These are phyloP conservation scores for Bubo scandiacus DNA, from an alignment of 2,113 vertebrate species.

Conservation along the genomic window DNA sequence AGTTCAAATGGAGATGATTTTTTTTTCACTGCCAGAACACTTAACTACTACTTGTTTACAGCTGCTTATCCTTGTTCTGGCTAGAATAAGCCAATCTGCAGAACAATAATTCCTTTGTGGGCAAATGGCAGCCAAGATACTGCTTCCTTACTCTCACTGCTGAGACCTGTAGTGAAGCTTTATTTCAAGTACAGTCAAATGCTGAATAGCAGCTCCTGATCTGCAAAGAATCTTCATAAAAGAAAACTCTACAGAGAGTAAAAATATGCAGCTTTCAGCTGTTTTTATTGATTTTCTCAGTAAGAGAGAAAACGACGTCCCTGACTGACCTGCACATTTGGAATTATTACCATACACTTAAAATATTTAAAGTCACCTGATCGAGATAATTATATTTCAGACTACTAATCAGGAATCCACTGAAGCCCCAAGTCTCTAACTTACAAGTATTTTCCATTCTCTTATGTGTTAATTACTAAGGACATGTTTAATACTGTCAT, in stretches of 20 bases:
- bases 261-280: not conserved
- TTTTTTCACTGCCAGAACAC: not conserved
- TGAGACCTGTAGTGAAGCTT: not conserved
- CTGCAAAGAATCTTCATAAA: not conserved
- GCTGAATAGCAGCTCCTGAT: constrained; percentile 15
- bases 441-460: not conserved
- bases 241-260: not conserved
- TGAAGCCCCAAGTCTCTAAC: not conserved
- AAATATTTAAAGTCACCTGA: constrained; percentile 8
- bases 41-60: constrained; percentile 6
- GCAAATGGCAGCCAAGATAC: not conserved
- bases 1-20: not conserved
- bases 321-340: not conserved
- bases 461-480: not conserved
- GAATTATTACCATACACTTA: not conserved
- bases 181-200: not conserved
- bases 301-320: not conserved
- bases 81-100: not conserved
- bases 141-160: not conserved
- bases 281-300: constrained; percentile 16
- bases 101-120: constrained; percentile 5
- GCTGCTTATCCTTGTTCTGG: not conserved
- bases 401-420: not conserved
- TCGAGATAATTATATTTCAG: not conserved
- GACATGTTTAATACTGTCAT: not conserved